Base-by-base conservation (phyloP, 2,113 vertebrate species). In the Upupa epops region DNA sequence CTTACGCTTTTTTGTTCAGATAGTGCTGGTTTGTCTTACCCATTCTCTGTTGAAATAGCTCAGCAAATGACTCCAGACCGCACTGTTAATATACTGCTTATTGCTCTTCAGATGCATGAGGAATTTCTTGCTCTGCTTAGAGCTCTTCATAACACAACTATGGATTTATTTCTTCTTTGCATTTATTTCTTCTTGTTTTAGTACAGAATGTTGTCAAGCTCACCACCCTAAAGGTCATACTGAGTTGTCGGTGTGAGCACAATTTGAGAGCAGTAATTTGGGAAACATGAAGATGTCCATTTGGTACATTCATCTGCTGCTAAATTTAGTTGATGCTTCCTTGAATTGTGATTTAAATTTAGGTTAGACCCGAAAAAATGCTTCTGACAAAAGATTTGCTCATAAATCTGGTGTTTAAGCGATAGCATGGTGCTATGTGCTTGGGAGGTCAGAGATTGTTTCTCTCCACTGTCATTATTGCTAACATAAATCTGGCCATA, bases 21-120 rank as follows among this genome's bases (percentile, higher is more conserved):
- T 54, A 79, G 4, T 0, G 0, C 46, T 72, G 32, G 12, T 82
- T 84, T 84, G 90, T 88, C 75, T 91, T 83, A 82, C 77, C 74
- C 86, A 74, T 84, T 90, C 86, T 75, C 61, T 86, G 28, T 69
- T 59, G 46, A 86, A 95, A 70, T 55, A 84, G 46, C 49, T 84
- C 51, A 42, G n/a, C 75, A 63, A 86, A 76, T 82, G 40, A 54
- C 54, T 66, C n/a, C 14, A 61, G 71, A 75, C 26, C 77, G 24
- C 48, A 29, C 20, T 66, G 55, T 73, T 94, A 79, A 81, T 80
- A 37, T n/a, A 3, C 28, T 76, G 58, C 49, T 90, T 90, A 63
- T 58, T 90, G 61, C 71, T 92, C 59, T 73, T 86, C 66, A 88
- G 64, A 65, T 2, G 5, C 18, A 40, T 58, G 84, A 82, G 55